These are phyloP conservation scores for Oryzias curvinotus DNA, from an alignment of 2,113 vertebrate species.

Conservation along the genomic window DNA sequence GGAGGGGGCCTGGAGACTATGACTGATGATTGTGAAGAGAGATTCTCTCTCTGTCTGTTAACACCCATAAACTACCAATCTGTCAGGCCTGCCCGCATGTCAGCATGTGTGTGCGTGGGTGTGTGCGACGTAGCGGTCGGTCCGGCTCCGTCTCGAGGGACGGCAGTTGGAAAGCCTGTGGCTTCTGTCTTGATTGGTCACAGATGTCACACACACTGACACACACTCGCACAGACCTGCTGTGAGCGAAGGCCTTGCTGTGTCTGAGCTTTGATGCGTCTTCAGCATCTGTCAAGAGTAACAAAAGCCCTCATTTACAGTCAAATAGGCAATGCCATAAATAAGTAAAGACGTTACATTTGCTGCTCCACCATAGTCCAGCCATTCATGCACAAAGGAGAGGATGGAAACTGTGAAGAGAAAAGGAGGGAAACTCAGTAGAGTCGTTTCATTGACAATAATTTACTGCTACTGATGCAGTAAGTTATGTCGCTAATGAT, in stretches of 20 bases:
- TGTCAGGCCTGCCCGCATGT: constrained; percentile 52
- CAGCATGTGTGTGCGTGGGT: constrained; percentile 31
- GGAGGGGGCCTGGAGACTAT: constrained; percentile 49
- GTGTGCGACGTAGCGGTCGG: constrained; percentile 38
- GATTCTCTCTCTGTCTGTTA: constrained; percentile 69
- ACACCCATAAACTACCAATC: constrained; percentile 75
- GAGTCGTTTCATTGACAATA: too few relatives aligned
- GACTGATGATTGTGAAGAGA: constrained; percentile 68
- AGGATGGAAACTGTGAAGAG: too few relatives aligned
- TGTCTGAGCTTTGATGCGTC: constrained; percentile 35
- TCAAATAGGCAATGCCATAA: constrained; percentile 27
- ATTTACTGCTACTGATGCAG: too few relatives aligned
- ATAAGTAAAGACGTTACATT: background rate
- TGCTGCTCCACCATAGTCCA: background rate
- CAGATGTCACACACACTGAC: constrained; percentile 40
- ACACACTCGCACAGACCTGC: constrained; percentile 14
- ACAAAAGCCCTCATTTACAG: constrained; percentile 39
- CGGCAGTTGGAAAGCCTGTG: constrained; percentile 69
- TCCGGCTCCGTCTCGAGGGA: constrained; percentile 49
- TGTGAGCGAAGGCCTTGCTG: constrained; percentile 8
- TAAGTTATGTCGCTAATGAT: too few relatives aligned
- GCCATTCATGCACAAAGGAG: too few relatives aligned
- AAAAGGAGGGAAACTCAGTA: too few relatives aligned
- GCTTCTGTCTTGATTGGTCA: constrained; percentile 72
- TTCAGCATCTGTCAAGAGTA: constrained; percentile 34